phyloP scores from a whole-genome alignment of 2,888 invertebrate species.

The Oxystoma pomonae region DNA sequence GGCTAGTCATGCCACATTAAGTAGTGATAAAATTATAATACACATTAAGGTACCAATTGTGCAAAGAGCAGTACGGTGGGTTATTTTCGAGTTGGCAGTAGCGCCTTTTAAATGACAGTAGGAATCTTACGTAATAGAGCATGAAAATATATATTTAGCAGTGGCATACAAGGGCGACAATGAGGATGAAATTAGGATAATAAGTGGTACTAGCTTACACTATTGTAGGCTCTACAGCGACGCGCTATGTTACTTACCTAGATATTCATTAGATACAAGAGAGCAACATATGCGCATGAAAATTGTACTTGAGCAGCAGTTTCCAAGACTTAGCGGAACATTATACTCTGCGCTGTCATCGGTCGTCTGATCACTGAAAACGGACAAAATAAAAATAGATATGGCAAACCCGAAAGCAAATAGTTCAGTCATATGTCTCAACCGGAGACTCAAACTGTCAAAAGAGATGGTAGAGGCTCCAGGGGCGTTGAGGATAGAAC shows the following conservation, averaged over 20 bases:
- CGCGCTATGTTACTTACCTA: no score
- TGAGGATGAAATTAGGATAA: neutral
- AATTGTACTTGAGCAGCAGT: neutral
- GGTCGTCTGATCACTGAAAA: no score
- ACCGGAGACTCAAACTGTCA: no score
- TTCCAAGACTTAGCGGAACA: neutral
- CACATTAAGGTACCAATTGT: neutral
- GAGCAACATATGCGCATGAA: neutral
- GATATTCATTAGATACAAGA: neutral
- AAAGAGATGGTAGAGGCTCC: no score
- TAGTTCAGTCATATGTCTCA: no score
- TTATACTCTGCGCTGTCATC: neutral
- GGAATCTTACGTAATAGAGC: neutral
- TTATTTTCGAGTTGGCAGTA: neutral
- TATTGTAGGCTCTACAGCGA: no score
- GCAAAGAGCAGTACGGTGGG: neutral
- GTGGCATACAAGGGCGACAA: neutral
- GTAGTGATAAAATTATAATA: neutral
- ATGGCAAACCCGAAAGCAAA: no score
- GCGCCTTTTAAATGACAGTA: neutral
- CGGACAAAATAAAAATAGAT: no score
- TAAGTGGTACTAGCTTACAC: neutral
- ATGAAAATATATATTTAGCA: neutral
- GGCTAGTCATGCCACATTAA: no score
- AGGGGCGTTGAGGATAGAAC: neutral